Evolutionary conservation across 1,140 invertebrate species (phyloP).

Genomic region (Drosophila triauraria): DNA sequence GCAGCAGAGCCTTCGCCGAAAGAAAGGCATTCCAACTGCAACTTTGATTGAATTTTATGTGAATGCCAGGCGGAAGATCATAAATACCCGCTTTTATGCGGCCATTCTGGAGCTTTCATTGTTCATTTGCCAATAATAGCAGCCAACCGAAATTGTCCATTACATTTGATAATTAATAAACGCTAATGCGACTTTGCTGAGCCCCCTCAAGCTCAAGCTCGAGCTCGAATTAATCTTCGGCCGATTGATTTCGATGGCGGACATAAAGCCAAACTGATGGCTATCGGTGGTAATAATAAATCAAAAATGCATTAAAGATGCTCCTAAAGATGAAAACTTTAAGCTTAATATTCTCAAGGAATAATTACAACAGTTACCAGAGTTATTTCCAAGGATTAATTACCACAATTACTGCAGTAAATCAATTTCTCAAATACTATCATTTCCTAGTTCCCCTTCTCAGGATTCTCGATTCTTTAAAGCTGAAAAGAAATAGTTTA

Average conservation of each 20-base stretch:
- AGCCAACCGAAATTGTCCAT: slow-evolving; percentile 22
- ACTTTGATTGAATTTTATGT: slow-evolving; percentile 54
- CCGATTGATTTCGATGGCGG: slow-evolving; percentile 4
- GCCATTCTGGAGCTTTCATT: slow-evolving; percentile 31
- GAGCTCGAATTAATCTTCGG: neutral
- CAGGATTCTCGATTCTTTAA: too few species aligned
- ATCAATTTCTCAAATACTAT: too few species aligned
- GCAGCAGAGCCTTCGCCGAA: neutral
- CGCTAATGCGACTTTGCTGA: slow-evolving; percentile 18
- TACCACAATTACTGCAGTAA: too few species aligned
- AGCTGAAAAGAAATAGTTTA: too few species aligned
- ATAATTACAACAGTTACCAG: too few species aligned
- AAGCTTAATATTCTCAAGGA: too few species aligned
- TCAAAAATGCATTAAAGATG: neutral
- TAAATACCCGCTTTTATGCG: slow-evolving; percentile 50
- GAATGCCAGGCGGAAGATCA: slow-evolving; percentile 37
- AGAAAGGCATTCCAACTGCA: slow-evolving; percentile 44
- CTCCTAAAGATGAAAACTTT: too few species aligned
- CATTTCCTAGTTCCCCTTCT: too few species aligned
- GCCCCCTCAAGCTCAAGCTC: too few species aligned
- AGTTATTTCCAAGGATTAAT: too few species aligned
- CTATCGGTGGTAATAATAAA: neutral
- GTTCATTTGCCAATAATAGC: slow-evolving; percentile 45
- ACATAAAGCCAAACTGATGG: neutral
- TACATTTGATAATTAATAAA: slow-evolving; percentile 56